These are phyloP conservation scores for Dicrostonyx torquatus DNA, from an alignment of 2,797 vertebrate species.

Conservation along the genomic window DNA sequence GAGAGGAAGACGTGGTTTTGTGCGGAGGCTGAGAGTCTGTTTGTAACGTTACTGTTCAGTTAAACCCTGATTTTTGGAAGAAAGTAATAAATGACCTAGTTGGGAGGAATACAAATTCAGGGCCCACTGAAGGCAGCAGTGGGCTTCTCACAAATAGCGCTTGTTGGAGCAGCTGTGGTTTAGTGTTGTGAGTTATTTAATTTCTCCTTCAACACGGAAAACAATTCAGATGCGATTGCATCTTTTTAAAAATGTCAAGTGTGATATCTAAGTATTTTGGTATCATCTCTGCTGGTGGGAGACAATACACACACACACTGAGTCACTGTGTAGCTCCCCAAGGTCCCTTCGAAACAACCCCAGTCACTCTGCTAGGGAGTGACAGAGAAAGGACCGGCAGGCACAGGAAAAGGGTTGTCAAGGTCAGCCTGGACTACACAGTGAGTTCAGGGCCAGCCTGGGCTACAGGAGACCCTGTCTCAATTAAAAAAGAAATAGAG, in stretches of 20 bases:
- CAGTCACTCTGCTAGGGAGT: neutral
- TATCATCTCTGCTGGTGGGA: neutral
- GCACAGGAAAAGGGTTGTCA: too few relatives aligned
- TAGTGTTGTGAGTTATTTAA: slow-evolving; percentile 78
- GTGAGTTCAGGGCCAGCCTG: neutral
- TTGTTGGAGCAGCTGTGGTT: slow-evolving; percentile 72
- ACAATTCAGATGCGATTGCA: slow-evolving; percentile 59
- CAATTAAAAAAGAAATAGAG: neutral
- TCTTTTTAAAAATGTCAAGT: slow-evolving; percentile 69
- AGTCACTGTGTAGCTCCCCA: neutral
- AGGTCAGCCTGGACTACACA: neutral
- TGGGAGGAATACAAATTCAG: slow-evolving; percentile 55
- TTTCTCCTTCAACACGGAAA: slow-evolving; percentile 64
- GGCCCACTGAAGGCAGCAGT: slow-evolving; percentile 23
- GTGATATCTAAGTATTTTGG: slow-evolving; percentile 35
- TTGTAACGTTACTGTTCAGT: neutral
- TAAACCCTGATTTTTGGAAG: neutral
- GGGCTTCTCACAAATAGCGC: slow-evolving; percentile 44
- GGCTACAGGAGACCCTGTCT: neutral
- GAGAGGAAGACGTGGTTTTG: neutral
- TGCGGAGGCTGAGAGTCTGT: neutral
- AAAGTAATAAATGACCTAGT: slow-evolving; percentile 45
- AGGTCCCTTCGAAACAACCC: neutral
- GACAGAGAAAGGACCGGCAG: neutral
- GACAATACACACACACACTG: neutral